Conservation (phyloP, 2,888 invertebrate genomes). For the Heliconius aoede region DNA sequence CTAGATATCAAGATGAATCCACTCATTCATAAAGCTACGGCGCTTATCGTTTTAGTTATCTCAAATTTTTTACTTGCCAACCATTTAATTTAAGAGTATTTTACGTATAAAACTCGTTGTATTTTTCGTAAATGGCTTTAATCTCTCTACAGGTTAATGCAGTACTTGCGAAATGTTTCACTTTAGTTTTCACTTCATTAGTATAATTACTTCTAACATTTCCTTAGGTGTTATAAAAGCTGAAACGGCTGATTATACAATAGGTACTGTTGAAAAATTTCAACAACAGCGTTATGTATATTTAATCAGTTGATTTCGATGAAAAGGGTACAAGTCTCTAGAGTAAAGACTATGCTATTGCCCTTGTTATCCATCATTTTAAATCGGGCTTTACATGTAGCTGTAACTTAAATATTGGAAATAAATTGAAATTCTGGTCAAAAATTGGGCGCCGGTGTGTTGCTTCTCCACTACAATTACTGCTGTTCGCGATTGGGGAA, state of each 20-base stretch:
- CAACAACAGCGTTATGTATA: conserved; percentile 32
- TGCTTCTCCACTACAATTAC: no score
- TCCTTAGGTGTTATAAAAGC: conserved; percentile 25
- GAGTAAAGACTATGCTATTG: conserved; percentile 39
- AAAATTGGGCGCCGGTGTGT: no score
- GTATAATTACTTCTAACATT: conserved; percentile 19
- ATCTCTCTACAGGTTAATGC: not conserved
- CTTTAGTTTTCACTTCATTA: conserved; percentile 16
- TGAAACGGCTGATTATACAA: conserved; percentile 1
- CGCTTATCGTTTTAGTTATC: conserved; percentile 38
- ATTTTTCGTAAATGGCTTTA: not conserved
- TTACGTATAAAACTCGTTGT: conserved; percentile 13
- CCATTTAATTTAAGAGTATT: conserved; percentile 24
- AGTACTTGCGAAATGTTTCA: conserved; percentile 16
- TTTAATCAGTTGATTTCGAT: conserved; percentile 36
- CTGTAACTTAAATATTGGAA: not conserved
- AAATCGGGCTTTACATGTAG: conserved; percentile 28
- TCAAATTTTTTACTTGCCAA: conserved; percentile 36
- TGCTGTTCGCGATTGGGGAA: no score
- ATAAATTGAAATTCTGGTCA: not conserved
- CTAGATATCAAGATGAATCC: conserved; percentile 47
- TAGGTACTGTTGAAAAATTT: conserved; percentile 13
- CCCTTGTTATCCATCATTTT: conserved; percentile 37
- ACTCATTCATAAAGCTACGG: conserved; percentile 45
- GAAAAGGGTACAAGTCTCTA: conserved; percentile 30